phyloP scores from a whole-genome alignment of 2,888 invertebrate genomes.

The Cheilosia soror region DNA sequence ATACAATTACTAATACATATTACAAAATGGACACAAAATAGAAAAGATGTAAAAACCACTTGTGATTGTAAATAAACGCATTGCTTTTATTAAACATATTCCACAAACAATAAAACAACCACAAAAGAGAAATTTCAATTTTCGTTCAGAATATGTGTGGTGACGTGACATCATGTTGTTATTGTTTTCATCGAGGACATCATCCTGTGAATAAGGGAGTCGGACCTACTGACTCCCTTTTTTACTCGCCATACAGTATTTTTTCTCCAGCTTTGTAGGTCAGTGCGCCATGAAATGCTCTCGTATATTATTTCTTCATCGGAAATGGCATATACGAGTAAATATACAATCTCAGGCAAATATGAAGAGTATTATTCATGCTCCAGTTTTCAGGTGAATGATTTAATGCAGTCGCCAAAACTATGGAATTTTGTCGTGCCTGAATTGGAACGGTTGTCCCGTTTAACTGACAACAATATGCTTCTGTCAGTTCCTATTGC shows the following conservation, averaged over 20 bases:
- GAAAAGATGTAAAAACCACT: no score
- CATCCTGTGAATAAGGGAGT: conserved; percentile 28
- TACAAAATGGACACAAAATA: no score
- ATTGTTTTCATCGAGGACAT: conserved; percentile 41
- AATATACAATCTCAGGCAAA: conserved; percentile 39
- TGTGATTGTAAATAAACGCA: no score
- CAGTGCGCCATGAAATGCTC: conserved; percentile 38
- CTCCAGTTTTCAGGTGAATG: conserved; percentile 62
- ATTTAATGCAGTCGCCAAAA: conserved; percentile 52
- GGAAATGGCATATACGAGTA: conserved; percentile 48
- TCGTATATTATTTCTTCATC: conserved; percentile 55
- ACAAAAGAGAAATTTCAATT: not conserved
- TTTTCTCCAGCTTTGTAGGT: conserved; percentile 25
- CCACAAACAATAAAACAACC: no score
- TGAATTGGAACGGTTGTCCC: conserved; percentile 40
- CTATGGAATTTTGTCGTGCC: conserved; percentile 21
- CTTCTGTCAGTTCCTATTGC: conserved; percentile 30
- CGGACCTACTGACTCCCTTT: conserved; percentile 40
- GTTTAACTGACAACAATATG: conserved; percentile 46
- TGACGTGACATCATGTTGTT: conserved; percentile 5
- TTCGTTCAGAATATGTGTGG: not conserved
- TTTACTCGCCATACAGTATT: conserved; percentile 9
- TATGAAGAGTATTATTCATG: conserved; percentile 55
- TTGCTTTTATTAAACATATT: no score
- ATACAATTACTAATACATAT: no score